Conservation (phyloP, 1,140 invertebrate genomes). For the Zophobas morio region DNA sequence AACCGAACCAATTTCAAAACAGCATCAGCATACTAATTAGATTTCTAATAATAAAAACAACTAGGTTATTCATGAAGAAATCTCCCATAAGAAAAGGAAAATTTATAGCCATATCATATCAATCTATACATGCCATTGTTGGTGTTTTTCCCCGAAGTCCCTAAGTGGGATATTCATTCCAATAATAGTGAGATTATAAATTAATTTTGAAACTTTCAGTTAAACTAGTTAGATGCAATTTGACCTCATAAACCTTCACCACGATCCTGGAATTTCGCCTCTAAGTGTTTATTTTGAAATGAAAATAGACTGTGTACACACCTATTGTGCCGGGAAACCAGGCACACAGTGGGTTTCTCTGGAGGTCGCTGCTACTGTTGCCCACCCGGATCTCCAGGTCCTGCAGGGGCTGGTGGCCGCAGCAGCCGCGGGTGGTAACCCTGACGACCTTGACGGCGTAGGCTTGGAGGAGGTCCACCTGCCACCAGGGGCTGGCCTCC, state of each 20-base stretch:
- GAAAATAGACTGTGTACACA: constrained; percentile 68
- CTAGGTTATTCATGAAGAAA: constrained; percentile 36
- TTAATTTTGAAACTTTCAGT: too few species aligned
- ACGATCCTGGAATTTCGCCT: too few species aligned
- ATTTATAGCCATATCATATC: constrained; percentile 3
- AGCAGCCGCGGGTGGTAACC: constrained; percentile 84
- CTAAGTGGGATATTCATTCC: too few species aligned
- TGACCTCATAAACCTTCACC: too few species aligned
- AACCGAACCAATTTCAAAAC: constrained; percentile 15
- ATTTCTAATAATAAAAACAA: constrained; percentile 32
- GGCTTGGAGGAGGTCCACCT: constrained; percentile 86
- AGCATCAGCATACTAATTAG: constrained; percentile 17
- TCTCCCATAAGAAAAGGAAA: constrained; percentile 27
- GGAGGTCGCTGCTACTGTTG: constrained; percentile 88
- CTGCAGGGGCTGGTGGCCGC: constrained; percentile 90
- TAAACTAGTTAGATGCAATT: too few species aligned
- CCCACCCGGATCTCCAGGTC: constrained; percentile 93
- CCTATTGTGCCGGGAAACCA: constrained; percentile 95
- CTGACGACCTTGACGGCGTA: constrained; percentile 88
- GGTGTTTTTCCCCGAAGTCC: too few species aligned
- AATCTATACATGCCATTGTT: neutral
- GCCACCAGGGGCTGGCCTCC: constrained; percentile 93
- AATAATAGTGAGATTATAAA: too few species aligned
- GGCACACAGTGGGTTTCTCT: constrained; percentile 90
- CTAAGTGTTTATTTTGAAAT: neutral